These are phyloP conservation scores for Portunus trituberculatus DNA, from an alignment of 1,140 invertebrate genomes.

Conservation along the genomic window DNA sequence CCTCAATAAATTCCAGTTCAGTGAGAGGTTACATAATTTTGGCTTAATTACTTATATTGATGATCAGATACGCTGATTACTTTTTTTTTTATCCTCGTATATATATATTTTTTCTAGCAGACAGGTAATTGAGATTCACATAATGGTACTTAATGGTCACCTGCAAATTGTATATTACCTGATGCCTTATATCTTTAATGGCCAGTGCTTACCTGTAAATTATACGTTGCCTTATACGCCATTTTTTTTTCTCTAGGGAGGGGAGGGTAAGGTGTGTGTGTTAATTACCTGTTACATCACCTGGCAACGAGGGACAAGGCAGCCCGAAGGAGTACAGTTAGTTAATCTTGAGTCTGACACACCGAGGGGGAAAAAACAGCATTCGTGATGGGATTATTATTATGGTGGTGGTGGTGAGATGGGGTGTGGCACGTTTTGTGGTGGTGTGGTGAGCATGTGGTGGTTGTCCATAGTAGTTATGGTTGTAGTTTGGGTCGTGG, in stretches of 20 bases:
- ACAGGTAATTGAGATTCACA: no score
- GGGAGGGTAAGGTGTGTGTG: neutral
- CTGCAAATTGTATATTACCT: no score
- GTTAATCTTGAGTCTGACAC: neutral
- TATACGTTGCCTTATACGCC: no score
- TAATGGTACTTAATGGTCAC: no score
- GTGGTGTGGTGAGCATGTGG: neutral
- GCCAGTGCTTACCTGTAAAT: no score
- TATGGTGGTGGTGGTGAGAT: neutral
- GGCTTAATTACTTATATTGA: neutral
- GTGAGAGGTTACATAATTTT: neutral
- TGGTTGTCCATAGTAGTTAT: neutral
- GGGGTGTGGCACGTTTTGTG: neutral
- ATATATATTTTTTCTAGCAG: no score
- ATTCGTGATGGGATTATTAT: neutral
- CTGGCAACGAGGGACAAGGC: neutral
- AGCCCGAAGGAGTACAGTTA: neutral
- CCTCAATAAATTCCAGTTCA: no score
- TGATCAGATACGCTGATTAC: neutral
- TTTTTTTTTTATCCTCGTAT: neutral
- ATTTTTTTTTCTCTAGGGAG: no score
- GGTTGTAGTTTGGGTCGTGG: neutral
- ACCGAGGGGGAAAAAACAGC: neutral
- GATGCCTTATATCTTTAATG: no score
- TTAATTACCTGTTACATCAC: neutral